Conservation (phyloP, 37 sponge, comb jelly and placozoan species). For the Agelas oroides region DNA sequence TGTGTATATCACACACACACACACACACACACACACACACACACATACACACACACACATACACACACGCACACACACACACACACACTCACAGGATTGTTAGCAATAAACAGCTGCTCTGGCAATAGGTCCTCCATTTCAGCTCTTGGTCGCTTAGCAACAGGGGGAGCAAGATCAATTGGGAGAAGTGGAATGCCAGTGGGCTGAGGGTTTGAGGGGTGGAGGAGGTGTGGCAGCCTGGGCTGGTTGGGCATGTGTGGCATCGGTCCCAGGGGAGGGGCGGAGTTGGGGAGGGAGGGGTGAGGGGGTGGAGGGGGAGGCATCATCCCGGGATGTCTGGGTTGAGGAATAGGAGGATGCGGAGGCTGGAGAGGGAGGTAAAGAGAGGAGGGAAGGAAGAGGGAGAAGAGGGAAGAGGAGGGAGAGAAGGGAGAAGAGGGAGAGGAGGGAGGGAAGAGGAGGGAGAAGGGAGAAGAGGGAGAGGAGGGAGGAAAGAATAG, state of each 20-base stretch:
- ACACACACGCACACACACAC: slow-evolving; percentile 17
- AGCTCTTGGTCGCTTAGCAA: slow-evolving; percentile 49
- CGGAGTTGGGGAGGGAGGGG: neutral
- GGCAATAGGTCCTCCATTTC: slow-evolving; percentile 71
- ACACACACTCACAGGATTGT: slow-evolving; percentile 73
- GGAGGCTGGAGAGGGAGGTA: neutral
- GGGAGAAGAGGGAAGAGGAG: slow-evolving; percentile 4
- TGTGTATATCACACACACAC: neutral
- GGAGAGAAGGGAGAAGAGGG: neutral
- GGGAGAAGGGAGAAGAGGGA: too few species aligned
- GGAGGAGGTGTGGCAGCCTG: neutral
- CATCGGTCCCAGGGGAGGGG: neutral
- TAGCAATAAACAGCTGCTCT: slow-evolving; percentile 75
- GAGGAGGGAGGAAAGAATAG: too few species aligned
- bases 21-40: neutral
- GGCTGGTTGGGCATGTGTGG: slow-evolving; percentile 27
- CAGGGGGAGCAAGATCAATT: slow-evolving; percentile 39
- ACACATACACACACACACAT: neutral
- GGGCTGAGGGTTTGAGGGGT: neutral
- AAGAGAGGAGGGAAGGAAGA: neutral
- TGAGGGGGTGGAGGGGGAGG: too few species aligned
- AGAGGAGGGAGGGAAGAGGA: slow-evolving; percentile 1
- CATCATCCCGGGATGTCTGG: too few species aligned
- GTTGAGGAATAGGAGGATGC: neutral
- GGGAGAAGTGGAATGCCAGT: neutral